Base-by-base conservation (phyloP, 2,888 invertebrate genomes). In the Ligdia adustata region DNA sequence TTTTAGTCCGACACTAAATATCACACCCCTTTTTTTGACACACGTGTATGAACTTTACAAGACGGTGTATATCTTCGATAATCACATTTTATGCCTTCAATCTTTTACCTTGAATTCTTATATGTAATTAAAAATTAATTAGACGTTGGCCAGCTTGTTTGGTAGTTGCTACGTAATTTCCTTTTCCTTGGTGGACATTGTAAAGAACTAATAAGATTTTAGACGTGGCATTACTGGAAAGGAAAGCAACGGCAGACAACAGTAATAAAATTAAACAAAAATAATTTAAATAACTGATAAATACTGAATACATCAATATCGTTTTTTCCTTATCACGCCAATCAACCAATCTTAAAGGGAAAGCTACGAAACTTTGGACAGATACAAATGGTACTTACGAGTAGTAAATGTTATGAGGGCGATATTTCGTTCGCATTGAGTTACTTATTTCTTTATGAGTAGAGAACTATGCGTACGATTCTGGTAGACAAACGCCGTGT, bases 401-500 rank as follows among this genome's bases (percentile, higher is more conserved):
- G 7, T 22, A 29, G 12, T 43, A 43, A 43, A 37, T 31, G n/a
- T 24, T 37, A 37, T 13, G 43, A 35, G 4, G 29, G 43, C 15
- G 37, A 43, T 35, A 43, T 43, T 37, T 37, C 24, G 7, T 31
- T 29, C 6, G 13, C 24, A 37, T 37, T 37, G 29, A 43, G 35
- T 43, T 26, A 37, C 37, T 37, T 35, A 37, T 29, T 35, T 24
- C 35, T 31, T 37, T 31, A 37, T 31, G 43, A 43, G 22, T 43
- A 24, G 31, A 4, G 29, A 43, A 43, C 35, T 43, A 37, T 43
- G 29, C 29, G 28, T 37, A 31, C 31, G 34, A 37, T 35, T 43
- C 28, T 28, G 29, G 15, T 28, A 43, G 33, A 51, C 24, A 49
- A 49, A 26, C 28, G 9, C 42, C 31, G 39, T 37, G 33, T 7